phyloP scores from a whole-genome alignment of 2,113 vertebrate species.

The Bos taurus region DNA sequence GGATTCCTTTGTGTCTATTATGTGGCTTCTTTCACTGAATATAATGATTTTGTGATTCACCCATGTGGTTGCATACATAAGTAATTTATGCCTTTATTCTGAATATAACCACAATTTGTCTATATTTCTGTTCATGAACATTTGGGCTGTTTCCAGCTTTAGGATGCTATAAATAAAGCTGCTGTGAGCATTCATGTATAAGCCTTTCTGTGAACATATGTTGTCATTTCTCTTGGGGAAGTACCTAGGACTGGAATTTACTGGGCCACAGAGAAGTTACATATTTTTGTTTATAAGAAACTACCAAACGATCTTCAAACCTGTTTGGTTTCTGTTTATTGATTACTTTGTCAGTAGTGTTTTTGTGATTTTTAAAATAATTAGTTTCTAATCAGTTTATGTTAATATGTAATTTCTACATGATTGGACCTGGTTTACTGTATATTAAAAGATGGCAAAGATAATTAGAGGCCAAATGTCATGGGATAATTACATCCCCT shows the following conservation, averaged over 20 bases:
- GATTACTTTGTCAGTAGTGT: background rate
- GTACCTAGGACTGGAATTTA: background rate
- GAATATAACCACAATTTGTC: background rate
- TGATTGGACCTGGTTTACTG: background rate
- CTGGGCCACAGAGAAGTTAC: background rate
- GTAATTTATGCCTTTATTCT: background rate
- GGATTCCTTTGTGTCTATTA: background rate
- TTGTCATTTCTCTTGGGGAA: slow-evolving; percentile 4
- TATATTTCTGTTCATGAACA: background rate
- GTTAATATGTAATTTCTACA: background rate
- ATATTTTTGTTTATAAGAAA: background rate
- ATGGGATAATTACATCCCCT: background rate
- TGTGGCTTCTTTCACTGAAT: background rate
- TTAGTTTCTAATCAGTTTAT: background rate
- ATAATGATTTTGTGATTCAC: background rate
- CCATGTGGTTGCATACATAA: background rate
- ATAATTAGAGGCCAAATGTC: background rate
- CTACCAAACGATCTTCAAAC: background rate
- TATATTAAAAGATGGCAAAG: background rate
- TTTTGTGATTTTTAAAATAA: slow-evolving; percentile 1
- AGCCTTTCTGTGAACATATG: background rate
- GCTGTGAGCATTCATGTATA: background rate
- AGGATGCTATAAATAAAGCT: background rate
- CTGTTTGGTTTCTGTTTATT: background rate
- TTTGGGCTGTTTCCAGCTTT: slow-evolving; percentile 10